These are phyloP conservation scores for Holcopasites calliopsidis DNA, from an alignment of 1,140 invertebrate species.

Conservation along the genomic window DNA sequence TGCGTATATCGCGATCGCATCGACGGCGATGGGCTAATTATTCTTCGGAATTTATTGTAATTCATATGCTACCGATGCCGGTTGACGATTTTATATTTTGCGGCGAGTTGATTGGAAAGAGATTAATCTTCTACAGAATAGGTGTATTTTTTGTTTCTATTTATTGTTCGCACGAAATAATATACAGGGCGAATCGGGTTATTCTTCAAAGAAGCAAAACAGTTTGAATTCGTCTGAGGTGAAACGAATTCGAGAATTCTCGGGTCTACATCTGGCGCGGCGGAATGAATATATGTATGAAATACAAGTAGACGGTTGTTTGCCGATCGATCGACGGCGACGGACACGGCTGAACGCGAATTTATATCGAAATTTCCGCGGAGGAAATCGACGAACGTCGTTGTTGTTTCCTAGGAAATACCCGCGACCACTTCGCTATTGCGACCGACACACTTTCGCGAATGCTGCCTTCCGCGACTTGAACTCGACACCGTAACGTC, in stretches of 20 bases:
- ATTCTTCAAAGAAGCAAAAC: too few species aligned
- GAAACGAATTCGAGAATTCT: not conserved
- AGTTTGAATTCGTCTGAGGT: too few species aligned
- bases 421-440: not conserved
- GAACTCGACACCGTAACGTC: not conserved
- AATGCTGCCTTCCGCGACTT: constrained; percentile 4
- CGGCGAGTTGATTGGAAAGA: too few species aligned
- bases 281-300: constrained; percentile 41
- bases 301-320: constrained; percentile 14
- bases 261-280: not conserved
- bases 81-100: too few species aligned
- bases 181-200: too few species aligned
- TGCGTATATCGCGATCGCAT: too few species aligned
- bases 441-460: not conserved
- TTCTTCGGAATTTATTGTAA: too few species aligned
- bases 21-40: too few species aligned
- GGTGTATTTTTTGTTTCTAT: too few species aligned
- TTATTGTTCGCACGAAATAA: too few species aligned
- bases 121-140: too few species aligned
- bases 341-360: constrained; percentile 5
- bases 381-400: not conserved
- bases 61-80: too few species aligned
- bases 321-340: constrained; percentile 16
- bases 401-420: not conserved
- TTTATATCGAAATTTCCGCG: constrained; percentile 36